Conservation (phyloP, 2,888 invertebrate genomes). For the Hybos culiciformis region DNA sequence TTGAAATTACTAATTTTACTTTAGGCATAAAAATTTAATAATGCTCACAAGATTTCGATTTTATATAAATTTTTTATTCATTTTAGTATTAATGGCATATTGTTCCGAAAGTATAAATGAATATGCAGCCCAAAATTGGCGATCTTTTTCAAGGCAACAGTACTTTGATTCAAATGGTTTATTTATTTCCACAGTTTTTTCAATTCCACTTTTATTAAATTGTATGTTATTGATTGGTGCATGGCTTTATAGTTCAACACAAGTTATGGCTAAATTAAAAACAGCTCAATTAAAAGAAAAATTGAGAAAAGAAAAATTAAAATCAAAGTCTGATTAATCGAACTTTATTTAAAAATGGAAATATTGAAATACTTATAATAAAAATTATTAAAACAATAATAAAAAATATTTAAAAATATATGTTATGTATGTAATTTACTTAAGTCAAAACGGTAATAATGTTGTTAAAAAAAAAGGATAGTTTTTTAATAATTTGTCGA, state of each 20-base stretch:
- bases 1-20: background rate
- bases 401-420: constrained; percentile 19
- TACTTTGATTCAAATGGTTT: constrained; percentile 89
- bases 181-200: constrained; percentile 87
- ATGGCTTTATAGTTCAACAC: constrained; percentile 81
- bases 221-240: constrained; percentile 88
- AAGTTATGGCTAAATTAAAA: constrained; percentile 73
- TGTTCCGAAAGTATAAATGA: constrained; percentile 85
- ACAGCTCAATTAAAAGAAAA: constrained; percentile 63
- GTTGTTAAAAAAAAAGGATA: no score
- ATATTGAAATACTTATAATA: background rate
- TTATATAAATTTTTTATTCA: constrained; percentile 11
- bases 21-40: background rate
- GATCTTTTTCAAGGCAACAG: constrained; percentile 75
- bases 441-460: no score
- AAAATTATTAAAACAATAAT: background rate
- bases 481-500: no score
- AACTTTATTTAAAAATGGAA: no score
- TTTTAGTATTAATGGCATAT: constrained; percentile 70
- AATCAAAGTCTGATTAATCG: background rate
- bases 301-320: constrained; percentile 34
- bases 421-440: no score
- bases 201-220: constrained; percentile 81
- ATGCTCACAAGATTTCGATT: background rate
- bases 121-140: constrained; percentile 77